Base-by-base conservation (phyloP, 2,113 vertebrate genomes). In the Rynchops niger region DNA sequence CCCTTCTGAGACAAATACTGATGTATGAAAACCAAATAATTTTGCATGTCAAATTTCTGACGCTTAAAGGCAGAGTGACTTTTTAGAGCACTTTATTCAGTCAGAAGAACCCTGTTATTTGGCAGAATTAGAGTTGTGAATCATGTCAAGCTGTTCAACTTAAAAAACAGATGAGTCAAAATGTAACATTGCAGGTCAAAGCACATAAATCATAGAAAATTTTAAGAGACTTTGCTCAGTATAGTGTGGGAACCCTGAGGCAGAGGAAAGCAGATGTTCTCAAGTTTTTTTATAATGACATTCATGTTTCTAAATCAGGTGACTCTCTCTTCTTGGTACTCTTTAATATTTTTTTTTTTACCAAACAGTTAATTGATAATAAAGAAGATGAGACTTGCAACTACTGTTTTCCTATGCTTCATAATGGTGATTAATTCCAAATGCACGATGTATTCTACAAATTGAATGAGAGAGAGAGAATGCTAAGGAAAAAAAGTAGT, bases 201-300 rank as follows among this genome's bases (percentile, higher is more conserved):
- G 43, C 47, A 82, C 22, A 50, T 23, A 47, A 77, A 42, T 63
- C 1, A 65, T 21, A 18, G 43, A 80, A 82, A 45, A 63, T 50
- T 18, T 70, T 21, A 32, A 66, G n/a, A n/a, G 26, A 30, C 8
- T 59, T 62, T 15, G 2, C 40, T 81, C 30, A 22, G 14, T 72
- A 19, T 49, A 34, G 20, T 17, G 5, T 7, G 19, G 50, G 30
- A 92, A 66, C 9, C 36, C 21, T 70, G 58, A 81, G 27, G 40
- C 67, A 80, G 67, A 83, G 58, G 16, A 77, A 83, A 80, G 26
- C 40, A 65, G 16, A 40, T 71, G 36, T 26, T 65, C 11, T 45
- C 2, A 1, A 5, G 7, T 1, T 6, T 36, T 77, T 2, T 47
- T 23, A 8, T 53, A 40, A 55, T 34, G 3, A 32, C 13, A 50